Base-by-base conservation (phyloP, 2,888 invertebrate species). In the Chelonus formosanus region DNA sequence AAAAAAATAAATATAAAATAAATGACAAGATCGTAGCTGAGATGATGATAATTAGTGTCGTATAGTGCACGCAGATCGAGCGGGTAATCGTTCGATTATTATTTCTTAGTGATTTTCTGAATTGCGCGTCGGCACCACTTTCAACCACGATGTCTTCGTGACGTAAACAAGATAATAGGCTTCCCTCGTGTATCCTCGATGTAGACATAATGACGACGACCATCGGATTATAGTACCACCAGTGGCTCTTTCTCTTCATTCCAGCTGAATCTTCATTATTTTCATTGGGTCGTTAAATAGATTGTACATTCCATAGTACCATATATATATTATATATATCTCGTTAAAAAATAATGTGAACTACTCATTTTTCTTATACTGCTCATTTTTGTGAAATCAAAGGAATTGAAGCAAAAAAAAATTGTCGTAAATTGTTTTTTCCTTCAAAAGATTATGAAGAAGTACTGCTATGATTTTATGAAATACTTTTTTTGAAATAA, bases 41-140 rank as follows among this genome's bases (percentile, higher is more conserved):
- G 40, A 55, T n/a, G 31, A 48, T 71, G 70, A 69, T 70, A 68
- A 67, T 67, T 57, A 71, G 63, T 70, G 67, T 67, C 67, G 64
- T 71, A 64, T 73, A 52, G 48, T 53, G 36, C 43, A 57, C 45
- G 61, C 54, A 57, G 60, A 67, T 63, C 58, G 65, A 62, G 62
- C 53, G 52, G 47, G 53, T 69, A 68, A 65, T 67, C 65, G 58
- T 52, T 72, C 73, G 75, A 75, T 79, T 78, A 81, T 81, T 81
- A 80, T 80, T 78, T 80, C 79, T 79, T 75, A 80, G 80, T 80
- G 81, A 81, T 81, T 80, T 82, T 82, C 79, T 78, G 76, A 80
- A 81, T 80, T 80, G 77, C 80, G 72, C 72, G 50, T 70, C 70
- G 70, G 74, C 70, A 73, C 73, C 61, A 50, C 61, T 53, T 61